Base-by-base conservation (phyloP, 2,888 invertebrate species). In the Napeogenes inachia region DNA sequence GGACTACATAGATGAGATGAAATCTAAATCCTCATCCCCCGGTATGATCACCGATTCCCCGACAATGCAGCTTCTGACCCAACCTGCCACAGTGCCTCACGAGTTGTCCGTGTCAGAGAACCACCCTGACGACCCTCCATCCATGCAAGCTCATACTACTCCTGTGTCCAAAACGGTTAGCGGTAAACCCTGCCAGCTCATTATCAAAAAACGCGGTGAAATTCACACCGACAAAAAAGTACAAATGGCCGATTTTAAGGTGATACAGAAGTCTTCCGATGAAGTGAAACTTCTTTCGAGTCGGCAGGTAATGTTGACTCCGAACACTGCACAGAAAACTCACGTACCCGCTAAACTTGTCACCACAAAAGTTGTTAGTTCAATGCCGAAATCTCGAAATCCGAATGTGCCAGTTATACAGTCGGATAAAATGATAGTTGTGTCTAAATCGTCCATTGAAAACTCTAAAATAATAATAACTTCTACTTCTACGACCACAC, bases 371-470 rank as follows among this genome's bases (percentile, higher is more conserved):
- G 84, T 90, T 4, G 83, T 89, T 59, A 80, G 89, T 13, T 82
- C 89, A 2, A 67, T 82, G 64, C 81, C 82, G n/a, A 89, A 84
- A 70, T 60, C 76, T 12, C 79, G 82, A 58, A 66, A 76, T 4
- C 65, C 76, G 6, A 75, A 68, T 58, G 72, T 81, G 8, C 68
- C 70, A 4, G 58, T 68, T 45, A 58, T 68, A 64, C 81, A 82
- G 2, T 68, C 81, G 13, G 90, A 91, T 30, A 91, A 90, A 75
- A 85, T 91, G 82, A 85, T 91, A 38, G 86, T 91, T 2, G 89
- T 91, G 4, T 87, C 91, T 0, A 91, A 89, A 75, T 79, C 87
- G 0, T 68, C 81, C 4, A 67, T 77, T 2, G 88, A 88, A 59
- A 78, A 72, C 66, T 80, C 88, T 0, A 89, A 89, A 77, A 79